Percentiles rank a stretch among this genome's conserved stretches.
phyloP scores from a whole-genome alignment of 37 sponge, comb jelly and placozoan species.

The Haliclona indistincta region DNA sequence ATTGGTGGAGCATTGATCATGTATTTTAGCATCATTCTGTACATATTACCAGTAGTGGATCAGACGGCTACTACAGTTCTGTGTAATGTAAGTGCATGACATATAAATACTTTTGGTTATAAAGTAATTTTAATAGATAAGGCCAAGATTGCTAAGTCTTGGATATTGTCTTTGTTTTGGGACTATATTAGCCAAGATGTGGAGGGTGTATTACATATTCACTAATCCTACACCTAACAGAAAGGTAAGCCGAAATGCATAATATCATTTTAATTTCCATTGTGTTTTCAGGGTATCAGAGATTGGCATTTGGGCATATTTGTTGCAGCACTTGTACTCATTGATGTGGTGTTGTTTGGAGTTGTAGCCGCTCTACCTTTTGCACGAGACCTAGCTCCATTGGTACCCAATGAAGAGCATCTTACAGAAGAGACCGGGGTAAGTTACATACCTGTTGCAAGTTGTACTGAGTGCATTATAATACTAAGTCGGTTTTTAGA shows the following conservation, averaged over 20 bases:
- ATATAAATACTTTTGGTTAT: not conserved
- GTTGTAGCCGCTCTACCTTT: not conserved
- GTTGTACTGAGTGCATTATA: too few relatives aligned
- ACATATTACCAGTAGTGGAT: conserved; percentile 7
- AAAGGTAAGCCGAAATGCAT: conserved; percentile 2
- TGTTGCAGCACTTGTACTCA: conserved; percentile 27
- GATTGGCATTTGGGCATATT: conserved; percentile 38
- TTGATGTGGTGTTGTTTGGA: conserved; percentile 39
- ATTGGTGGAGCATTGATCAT: conserved; percentile 47
- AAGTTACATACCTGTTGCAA: not conserved
- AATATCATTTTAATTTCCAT: not conserved
- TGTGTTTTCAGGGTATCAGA: conserved; percentile 2
- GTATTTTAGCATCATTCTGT: conserved; percentile 20
- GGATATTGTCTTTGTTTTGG: conserved; percentile 67
- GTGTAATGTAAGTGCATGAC: conserved; percentile 34
- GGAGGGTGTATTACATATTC: conserved; percentile 53
- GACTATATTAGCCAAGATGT: conserved; percentile 59
- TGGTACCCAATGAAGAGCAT: not conserved
- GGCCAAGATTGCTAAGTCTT: conserved; percentile 37
- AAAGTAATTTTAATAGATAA: not conserved
- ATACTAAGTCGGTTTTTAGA: too few relatives aligned
- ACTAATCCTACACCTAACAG: conserved; percentile 32
- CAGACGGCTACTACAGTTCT: conserved; percentile 5
- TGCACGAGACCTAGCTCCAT: not conserved
- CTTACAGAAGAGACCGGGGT: not conserved